Percentiles rank a stretch among this genome's conserved stretches.
phyloP scores from a whole-genome alignment of 2,797 vertebrate genomes.

The Enteromius anoplus region DNA sequence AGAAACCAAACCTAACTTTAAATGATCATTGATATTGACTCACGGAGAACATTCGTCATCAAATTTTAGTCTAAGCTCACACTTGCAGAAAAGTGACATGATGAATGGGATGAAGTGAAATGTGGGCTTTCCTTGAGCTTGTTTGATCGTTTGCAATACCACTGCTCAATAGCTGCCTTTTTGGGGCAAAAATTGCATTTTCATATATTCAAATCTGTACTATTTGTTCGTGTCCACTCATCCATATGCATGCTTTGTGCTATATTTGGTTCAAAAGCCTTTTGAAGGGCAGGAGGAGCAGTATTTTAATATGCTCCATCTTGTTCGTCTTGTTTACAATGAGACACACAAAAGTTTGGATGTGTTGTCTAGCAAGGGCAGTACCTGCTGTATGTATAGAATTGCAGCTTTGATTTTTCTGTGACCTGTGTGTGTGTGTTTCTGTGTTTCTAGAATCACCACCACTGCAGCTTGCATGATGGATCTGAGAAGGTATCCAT shows the following conservation, averaged over 20 bases:
- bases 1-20: conserved; percentile 6
- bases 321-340: not conserved
- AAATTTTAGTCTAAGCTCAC: conserved; percentile 31
- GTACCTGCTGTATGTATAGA: not conserved
- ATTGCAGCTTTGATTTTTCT: not conserved
- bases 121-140: conserved; percentile 36
- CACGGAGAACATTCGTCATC: conserved; percentile 43
- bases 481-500: conserved; percentile 95
- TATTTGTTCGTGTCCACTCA: conserved; percentile 41
- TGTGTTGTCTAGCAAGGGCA: not conserved
- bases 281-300: conserved; percentile 20
- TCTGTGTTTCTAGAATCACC: conserved; percentile 85
- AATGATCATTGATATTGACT: conserved; percentile 26
- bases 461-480: conserved; percentile 99
- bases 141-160: not conserved
- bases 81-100: conserved; percentile 21
- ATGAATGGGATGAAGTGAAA: conserved; percentile 43
- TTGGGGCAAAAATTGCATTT: conserved; percentile 1
- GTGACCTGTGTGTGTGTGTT: conserved; percentile 13
- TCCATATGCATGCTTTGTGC: conserved; percentile 29
- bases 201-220: conserved; percentile 25
- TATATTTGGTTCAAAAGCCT: conserved; percentile 55
- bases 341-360: not conserved
- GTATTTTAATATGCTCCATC: conserved; percentile 36
- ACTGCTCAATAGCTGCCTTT: not conserved